A percentile compares a stretch with the other conserved stretches of the same genome.
These are phyloP conservation scores for Excalfactoria chinensis DNA, from an alignment of 2,113 vertebrate genomes.

Conservation along the genomic window DNA sequence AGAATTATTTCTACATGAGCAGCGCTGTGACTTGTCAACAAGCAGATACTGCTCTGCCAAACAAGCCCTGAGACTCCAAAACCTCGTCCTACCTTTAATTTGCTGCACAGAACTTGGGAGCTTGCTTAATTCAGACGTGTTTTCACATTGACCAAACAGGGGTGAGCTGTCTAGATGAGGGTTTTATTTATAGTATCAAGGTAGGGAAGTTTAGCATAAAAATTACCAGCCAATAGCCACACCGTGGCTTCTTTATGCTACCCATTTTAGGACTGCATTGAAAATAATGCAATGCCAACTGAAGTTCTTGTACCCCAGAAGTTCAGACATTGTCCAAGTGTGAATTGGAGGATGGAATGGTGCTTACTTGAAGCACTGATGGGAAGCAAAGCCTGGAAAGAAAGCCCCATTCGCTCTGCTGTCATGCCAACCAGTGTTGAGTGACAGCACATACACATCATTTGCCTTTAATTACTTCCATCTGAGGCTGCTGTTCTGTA, in stretches of 20 bases:
- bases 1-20: constrained; percentile 15
- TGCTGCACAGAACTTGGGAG: background rate
- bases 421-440: background rate
- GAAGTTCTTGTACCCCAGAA: background rate
- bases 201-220: background rate
- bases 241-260: background rate
- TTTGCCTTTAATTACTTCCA: background rate
- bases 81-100: background rate
- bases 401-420: background rate
- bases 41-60: background rate
- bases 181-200: background rate
- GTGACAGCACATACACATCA: background rate
- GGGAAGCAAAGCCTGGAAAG: background rate
- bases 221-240: rapidly evolving
- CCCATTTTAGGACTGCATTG: background rate
- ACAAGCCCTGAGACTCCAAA: background rate
- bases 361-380: background rate
- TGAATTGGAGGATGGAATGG: background rate
- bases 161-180: background rate
- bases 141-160: background rate
- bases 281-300: background rate
- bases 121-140: background rate
- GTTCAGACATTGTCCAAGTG: background rate
- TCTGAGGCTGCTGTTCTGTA: background rate
- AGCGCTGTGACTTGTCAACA: background rate